Evolutionary conservation across 1,140 invertebrate species (phyloP).

Genomic region (Agrilus planipennis): DNA sequence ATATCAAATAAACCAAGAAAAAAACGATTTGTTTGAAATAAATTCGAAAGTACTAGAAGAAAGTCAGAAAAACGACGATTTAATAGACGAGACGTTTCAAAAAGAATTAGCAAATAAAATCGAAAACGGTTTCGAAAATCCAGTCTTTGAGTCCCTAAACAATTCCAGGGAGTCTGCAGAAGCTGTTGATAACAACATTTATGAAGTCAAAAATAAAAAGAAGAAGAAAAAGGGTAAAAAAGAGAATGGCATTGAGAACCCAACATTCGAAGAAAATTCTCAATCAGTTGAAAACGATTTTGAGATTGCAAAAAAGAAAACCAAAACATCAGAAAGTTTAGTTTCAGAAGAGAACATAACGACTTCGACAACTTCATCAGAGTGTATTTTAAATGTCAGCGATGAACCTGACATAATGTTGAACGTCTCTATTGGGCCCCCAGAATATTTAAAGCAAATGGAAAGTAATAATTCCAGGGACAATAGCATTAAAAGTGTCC

Average conservation of each 20-base stretch:
- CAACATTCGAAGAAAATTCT: constrained; percentile 9
- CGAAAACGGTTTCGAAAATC: constrained; percentile 15
- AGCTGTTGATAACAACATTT: neutral
- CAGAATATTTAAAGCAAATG: too few relatives aligned
- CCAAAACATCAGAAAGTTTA: constrained; percentile 5
- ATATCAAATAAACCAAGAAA: too few relatives aligned
- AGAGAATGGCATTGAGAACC: constrained; percentile 12
- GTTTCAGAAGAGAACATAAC: too few relatives aligned
- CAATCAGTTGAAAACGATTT: too few relatives aligned
- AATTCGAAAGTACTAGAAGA: neutral
- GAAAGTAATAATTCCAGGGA: too few relatives aligned
- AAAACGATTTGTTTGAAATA: too few relatives aligned
- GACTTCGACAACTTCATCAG: neutral
- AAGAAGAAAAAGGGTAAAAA: constrained; percentile 8
- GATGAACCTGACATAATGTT: too few relatives aligned
- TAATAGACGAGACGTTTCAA: neutral
- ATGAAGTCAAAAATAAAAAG: constrained; percentile 13
- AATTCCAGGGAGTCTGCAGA: neutral
- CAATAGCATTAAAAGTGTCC: too few relatives aligned
- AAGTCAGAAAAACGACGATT: constrained; percentile 1
- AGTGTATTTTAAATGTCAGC: neutral
- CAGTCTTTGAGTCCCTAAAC: constrained; percentile 7
- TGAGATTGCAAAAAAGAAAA: too few relatives aligned
- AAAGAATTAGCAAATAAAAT: constrained; percentile 1
- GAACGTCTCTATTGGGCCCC: too few relatives aligned